A percentile compares a stretch with the other conserved stretches of the same genome.
phyloP scores from a whole-genome alignment of 2,113 vertebrate genomes.

The Isurus oxyrinchus region DNA sequence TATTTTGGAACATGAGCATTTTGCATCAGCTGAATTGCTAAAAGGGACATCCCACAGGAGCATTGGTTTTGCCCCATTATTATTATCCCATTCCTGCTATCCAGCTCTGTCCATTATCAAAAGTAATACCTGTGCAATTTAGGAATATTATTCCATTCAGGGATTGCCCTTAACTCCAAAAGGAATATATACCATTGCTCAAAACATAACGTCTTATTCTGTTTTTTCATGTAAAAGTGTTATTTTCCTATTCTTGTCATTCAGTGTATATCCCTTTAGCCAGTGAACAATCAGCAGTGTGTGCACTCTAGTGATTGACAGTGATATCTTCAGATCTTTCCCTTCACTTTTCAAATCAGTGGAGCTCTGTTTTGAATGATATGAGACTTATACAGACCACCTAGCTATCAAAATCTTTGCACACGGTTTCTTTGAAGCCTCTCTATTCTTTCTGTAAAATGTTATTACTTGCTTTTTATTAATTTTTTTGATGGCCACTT shows the following conservation, averaged over 20 bases:
- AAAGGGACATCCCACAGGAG: neutral
- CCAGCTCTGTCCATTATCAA: too few relatives aligned
- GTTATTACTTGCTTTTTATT: neutral
- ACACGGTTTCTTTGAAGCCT: neutral
- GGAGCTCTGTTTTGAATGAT: neutral
- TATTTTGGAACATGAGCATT: neutral
- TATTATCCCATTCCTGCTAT: neutral
- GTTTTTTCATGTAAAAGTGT: neutral
- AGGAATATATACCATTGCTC: neutral
- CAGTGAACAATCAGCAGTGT: neutral
- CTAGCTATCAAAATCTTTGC: neutral
- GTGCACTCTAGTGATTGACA: neutral
- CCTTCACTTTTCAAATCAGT: constrained; percentile 1
- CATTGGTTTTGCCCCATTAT: neutral
- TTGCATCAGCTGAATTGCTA: neutral
- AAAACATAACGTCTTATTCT: neutral
- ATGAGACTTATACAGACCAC: neutral
- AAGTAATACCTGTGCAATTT: neutral
- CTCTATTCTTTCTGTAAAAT: neutral
- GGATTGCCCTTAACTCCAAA: neutral
- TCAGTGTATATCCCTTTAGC: neutral
- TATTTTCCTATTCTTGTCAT: neutral
- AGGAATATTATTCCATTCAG: neutral
- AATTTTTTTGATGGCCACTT: neutral
- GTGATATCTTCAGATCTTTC: constrained; percentile 6